Base-by-base conservation (phyloP, 37 sponge, comb jelly and placozoan species). In the Beroe ovata region DNA sequence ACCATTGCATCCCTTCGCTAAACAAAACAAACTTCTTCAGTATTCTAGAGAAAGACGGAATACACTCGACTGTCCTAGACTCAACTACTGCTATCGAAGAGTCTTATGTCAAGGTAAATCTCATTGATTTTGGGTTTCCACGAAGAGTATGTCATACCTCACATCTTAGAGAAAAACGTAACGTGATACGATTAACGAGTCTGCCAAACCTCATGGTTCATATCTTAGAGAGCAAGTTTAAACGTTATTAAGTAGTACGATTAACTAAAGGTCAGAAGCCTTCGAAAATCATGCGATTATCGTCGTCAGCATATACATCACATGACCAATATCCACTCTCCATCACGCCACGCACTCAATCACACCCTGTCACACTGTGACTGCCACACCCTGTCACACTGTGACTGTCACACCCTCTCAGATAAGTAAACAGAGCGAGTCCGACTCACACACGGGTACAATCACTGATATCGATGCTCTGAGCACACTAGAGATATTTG, bases 41-140 rank as follows among this genome's bases (percentile, higher is more conserved):
- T 77, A 77, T 77, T 77, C 25, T 77, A 29, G 84, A 77, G 54
- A 77, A 42, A 20, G 84, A 77, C 47, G 33, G 84, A 42, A 25
- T 77, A 39, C 84, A 77, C 28, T 33, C 38, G 23, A 77, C 84
- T 21, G n/a, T 77, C 0, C 19, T 77, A 54, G 84, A 77, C 8
- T n/a, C 23, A 4, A 77, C 84, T 14, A 77, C 84, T 16, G 35
- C 84, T 2, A 39, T 77, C 6, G 26, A 26, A 0, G 84, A 77
- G 41, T 35, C 84, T 23, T 77, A 77, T 20, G 84, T 77, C n/a
- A 35, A 77, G 84, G 84, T 77, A 47, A 11, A 11, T 47, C 11
- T 47, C 54, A 11, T 47, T 11, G 54, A n/a, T n/a, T n/a, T n/a
- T n/a, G n/a, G n/a, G n/a, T n/a, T n/a, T n/a, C n/a, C n/a, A n/a